phyloP scores from a whole-genome alignment of 2,113 vertebrate genomes.

The Aegotheles bennettii region DNA sequence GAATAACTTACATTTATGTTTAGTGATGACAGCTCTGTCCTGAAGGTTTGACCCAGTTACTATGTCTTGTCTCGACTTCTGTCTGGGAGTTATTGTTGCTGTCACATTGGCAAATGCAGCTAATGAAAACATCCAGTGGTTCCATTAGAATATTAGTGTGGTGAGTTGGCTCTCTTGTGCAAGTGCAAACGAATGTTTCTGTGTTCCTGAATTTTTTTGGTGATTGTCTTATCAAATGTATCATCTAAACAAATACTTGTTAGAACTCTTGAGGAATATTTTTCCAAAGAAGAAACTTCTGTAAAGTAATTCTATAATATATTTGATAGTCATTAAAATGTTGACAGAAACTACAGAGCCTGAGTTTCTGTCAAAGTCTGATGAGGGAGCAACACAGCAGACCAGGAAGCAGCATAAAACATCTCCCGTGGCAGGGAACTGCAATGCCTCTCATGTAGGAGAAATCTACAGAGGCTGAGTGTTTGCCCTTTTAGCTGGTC shows the following conservation, averaged over 20 bases:
- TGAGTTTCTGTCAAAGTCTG: background rate
- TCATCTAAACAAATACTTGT: background rate
- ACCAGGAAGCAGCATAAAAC: background rate
- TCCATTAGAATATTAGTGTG: background rate
- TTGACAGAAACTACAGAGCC: background rate
- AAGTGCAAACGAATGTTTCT: background rate
- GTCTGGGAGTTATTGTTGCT: conserved; percentile 53
- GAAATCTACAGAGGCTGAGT: background rate
- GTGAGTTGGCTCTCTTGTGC: background rate
- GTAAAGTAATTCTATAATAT: background rate
- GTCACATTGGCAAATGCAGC: conserved; percentile 18
- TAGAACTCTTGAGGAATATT: background rate
- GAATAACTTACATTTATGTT: background rate
- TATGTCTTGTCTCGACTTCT: background rate
- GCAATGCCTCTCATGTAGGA: background rate
- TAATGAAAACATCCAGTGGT: conserved; percentile 23
- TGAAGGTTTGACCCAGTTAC: conserved; percentile 48
- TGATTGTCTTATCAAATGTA: background rate
- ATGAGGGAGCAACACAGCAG: background rate
- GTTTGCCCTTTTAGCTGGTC: background rate
- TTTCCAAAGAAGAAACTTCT: background rate
- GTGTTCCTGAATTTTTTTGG: background rate
- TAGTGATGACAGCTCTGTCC: conserved; percentile 28
- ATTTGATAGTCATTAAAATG: background rate
- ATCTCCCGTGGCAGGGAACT: background rate